Evolutionary conservation across 2,797 vertebrate species (phyloP), one percentile per base, ranked within the genome.

Genomic region (Alcedo quadribrachys): DNA sequence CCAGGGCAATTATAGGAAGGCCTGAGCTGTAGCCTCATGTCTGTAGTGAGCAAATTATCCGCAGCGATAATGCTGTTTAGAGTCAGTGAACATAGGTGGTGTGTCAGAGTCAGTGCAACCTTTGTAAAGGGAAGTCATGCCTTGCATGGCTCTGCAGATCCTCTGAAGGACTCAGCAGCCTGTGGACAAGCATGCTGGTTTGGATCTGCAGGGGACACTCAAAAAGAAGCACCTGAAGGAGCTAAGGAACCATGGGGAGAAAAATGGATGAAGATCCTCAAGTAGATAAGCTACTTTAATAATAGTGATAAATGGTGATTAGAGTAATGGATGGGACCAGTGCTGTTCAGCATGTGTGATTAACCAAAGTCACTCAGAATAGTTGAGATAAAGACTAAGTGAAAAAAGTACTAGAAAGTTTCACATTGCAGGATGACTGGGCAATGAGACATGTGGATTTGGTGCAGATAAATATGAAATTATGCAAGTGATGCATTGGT

Each of bases 61-160:
- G 0, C 6, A 4, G 27, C 1, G 2, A 3, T 60, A 22, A 5
- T 62, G 57, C 62, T 55, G 32, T 54, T 61, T 17, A 61, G 60
- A 55, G 50, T 43, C 14, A 7, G 71, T 27, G 53, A 35, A 12
- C 7, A 2, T 30, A 20, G 0, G 2, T 21, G n/a, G 14, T 48
- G 18, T 48, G 5, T 61, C 7, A 19, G 66, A 63, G 54, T 42
- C 79, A n/a, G 0, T 43, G 57, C 46, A 73, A 2, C 11, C 25
- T 37, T 40, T 45, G 18, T 21, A 7, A 35, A 53, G 71, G 15
- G 24, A 79, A 32, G 12, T 45, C 0, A 0, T 63, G 18, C 54
- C 24, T 35, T n/a, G 48, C 22, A 5, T 2, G 5, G 51, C 19
- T 85, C 43, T 70, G 35, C 35, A 28, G 21, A 21, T 53, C 42